These are phyloP conservation scores for Nothobranchius furzeri DNA, from an alignment of 2,113 vertebrate genomes.

Conservation along the genomic window DNA sequence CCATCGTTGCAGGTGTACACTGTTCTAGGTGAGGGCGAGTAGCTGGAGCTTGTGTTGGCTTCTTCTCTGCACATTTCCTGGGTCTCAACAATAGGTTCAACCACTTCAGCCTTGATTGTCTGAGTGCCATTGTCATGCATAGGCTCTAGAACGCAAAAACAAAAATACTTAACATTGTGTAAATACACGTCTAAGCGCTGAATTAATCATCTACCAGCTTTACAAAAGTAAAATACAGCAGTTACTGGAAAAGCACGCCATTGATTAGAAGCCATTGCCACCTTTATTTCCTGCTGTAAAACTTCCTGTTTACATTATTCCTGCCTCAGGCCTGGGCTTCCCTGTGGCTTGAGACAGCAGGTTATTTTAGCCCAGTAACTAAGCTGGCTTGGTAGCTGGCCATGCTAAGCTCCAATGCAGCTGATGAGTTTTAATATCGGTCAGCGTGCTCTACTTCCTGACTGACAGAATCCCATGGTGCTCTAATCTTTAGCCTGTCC, in stretches of 20 bases:
- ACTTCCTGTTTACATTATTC: constrained; percentile 7
- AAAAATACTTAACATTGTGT: constrained; percentile 2
- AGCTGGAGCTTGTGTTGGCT: constrained; percentile 84
- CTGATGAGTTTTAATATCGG: constrained; percentile 79
- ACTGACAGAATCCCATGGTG: constrained; percentile 61
- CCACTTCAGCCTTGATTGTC: constrained; percentile 85
- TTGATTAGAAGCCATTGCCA: not conserved
- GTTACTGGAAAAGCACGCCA: not conserved
- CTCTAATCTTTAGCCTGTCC: constrained; percentile 73
- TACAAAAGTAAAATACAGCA: not conserved
- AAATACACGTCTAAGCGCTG: not conserved
- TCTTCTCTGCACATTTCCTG: constrained; percentile 81
- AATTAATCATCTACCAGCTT: not conserved
- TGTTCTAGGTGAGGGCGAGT: constrained; percentile 80
- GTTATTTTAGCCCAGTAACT: constrained; percentile 73
- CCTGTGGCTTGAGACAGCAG: constrained; percentile 45
- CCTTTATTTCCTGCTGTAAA: constrained; percentile 2
- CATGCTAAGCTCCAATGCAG: constrained; percentile 73
- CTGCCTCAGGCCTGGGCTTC: constrained; percentile 22
- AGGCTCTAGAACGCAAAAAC: constrained; percentile 72
- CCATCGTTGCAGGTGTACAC: constrained; percentile 85
- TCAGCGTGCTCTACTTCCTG: constrained; percentile 57
- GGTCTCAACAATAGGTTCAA: constrained; percentile 79
- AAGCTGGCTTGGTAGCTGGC: constrained; percentile 75
- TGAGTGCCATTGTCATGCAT: constrained; percentile 86